Evolutionary conservation across 2,888 invertebrate species (phyloP).

Genomic region (Mythimna vitellina): DNA sequence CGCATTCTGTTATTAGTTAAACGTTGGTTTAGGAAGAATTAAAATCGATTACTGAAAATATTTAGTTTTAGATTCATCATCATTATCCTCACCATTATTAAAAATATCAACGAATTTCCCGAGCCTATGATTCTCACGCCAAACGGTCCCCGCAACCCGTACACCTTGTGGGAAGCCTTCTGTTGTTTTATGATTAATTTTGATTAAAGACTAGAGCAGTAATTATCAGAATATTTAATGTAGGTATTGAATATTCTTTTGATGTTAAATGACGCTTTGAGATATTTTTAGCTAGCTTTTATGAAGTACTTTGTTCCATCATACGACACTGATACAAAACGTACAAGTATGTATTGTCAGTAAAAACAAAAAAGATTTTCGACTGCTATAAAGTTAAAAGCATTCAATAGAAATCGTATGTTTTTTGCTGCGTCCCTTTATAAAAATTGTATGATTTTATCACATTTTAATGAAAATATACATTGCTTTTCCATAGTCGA

Average conservation of each 20-base stretch:
- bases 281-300: not conserved
- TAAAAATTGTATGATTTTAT: not conserved
- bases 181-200: not conserved
- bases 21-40: conserved; percentile 4
- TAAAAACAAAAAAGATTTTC: not conserved
- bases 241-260: not conserved
- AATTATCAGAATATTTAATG: not conserved
- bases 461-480: not conserved
- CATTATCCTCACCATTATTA: no score
- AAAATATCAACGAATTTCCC: not conserved
- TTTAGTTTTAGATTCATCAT: not conserved
- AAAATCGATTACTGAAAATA: conserved; percentile 5
- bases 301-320: not conserved
- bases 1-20: conserved; percentile 1
- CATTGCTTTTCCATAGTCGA: not conserved
- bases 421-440: not conserved
- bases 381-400: not conserved
- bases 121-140: not conserved
- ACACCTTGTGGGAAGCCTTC: not conserved
- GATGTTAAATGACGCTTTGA: not conserved
- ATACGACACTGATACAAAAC: not conserved
- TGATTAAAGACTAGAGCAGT: not conserved
- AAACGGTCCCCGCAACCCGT: no score
- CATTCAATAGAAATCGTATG: not conserved
- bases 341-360: not conserved